Evolutionary conservation across 2,797 vertebrate genomes (phyloP), one percentile per base, ranked within the genome.

Genomic region (Catostomus latipinnis): DNA sequence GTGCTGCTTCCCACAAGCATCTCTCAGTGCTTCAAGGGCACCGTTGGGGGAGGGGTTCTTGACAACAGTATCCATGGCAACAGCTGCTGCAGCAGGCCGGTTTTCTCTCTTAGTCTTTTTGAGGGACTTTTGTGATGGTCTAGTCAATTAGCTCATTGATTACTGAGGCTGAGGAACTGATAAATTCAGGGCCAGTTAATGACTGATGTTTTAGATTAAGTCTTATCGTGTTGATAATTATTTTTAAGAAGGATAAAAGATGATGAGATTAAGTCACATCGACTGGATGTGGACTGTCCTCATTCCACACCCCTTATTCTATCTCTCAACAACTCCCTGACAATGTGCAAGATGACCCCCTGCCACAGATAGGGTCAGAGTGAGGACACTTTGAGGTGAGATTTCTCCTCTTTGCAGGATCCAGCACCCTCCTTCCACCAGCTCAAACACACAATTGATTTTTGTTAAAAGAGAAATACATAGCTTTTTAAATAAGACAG

Each of bases 51-150:
- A 65, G 82, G 67, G 34, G 34, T 4, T 34, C 77, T 66, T 88
- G 83, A 88, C 91, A 91, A 92, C 90, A 54, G 90, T 89, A 84
- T 88, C 94, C 92, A 90, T 72, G 89, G 91, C 90, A 93, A 93
- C 92, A 75, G 85, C 83, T 87, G 82, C 74, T 80, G 76, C 69
- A 80, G 61, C 57, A 45, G 58, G 11, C 80, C 77, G 60, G 76
- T 90, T 77, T 62, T 45, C 69, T 63, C 13, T 8, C 61, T 62
- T 2, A 14, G 4, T 58, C 49, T 8, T 72, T 76, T 57, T 79
- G 63, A 67, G 61, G n/a, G 52, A 14, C 56, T 56, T 43, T 57
- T 50, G 12, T 69, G 45, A 45, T 75, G 65, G 62, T 18, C 22
- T 49, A n/a, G 76, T 56, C 14, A 10, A 81, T 48, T 68, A 61